Conservation (phyloP, 1,140 invertebrate species). For the Amyelois transitella region DNA sequence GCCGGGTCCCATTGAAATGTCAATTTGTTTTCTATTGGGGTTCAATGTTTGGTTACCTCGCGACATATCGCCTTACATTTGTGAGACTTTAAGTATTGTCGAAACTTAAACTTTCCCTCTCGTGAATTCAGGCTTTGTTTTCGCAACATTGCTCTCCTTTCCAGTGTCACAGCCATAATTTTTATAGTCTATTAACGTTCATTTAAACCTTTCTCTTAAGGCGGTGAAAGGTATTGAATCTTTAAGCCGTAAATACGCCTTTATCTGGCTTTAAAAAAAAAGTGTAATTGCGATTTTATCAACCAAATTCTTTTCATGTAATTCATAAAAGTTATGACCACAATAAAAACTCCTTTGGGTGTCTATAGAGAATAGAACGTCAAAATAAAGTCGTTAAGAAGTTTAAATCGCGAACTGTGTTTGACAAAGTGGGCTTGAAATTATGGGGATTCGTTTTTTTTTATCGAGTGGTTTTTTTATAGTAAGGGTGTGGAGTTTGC, state of each 20-base stretch:
- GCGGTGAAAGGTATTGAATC: slow-evolving; percentile 1
- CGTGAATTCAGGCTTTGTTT: slow-evolving; percentile 16
- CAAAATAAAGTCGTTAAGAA: slow-evolving; percentile 23
- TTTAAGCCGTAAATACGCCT: no score
- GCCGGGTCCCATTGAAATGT: slow-evolving; percentile 63
- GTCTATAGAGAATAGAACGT: slow-evolving; percentile 5
- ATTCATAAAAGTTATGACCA: slow-evolving; percentile 5
- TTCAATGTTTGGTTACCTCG: slow-evolving; percentile 37
- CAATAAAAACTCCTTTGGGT: background rate
- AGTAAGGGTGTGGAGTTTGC: slow-evolving; percentile 25
- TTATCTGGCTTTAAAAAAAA: no score
- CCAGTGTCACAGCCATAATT: slow-evolving; percentile 6
- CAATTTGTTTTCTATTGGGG: slow-evolving; percentile 69
- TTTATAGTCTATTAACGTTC: slow-evolving; percentile 6
- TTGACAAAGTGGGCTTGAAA: slow-evolving; percentile 29
- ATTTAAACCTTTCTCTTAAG: slow-evolving; percentile 4
- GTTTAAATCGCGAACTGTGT: slow-evolving; percentile 21
- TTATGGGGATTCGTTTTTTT: slow-evolving; percentile 26
- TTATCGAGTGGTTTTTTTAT: slow-evolving; percentile 18
- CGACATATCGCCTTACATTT: slow-evolving; percentile 46
- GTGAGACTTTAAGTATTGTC: slow-evolving; percentile 19
- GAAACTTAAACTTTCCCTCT: slow-evolving; percentile 10
- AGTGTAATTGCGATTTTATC: background rate
- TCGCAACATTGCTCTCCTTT: slow-evolving; percentile 5
- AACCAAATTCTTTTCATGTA: slow-evolving; percentile 6